Percentiles rank a stretch among this genome's conserved stretches.
Evolutionary conservation across 2,113 vertebrate species (phyloP).

Genomic region (Aspidoscelis tigris): DNA sequence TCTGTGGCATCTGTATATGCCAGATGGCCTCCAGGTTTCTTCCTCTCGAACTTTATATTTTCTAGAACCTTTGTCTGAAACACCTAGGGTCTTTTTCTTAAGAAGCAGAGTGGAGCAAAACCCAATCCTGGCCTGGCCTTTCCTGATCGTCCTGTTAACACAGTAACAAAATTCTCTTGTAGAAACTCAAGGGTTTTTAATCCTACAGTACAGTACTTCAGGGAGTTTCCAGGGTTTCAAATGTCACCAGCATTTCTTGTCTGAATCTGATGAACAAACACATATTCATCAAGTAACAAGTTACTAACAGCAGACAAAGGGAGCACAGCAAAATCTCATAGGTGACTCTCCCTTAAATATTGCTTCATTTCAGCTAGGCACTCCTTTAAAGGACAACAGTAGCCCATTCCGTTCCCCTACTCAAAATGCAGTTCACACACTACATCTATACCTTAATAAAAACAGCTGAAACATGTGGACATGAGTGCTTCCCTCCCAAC

Average conservation of each 20-base stretch:
- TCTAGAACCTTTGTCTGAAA: constrained; percentile 60
- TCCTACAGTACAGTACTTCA: not conserved
- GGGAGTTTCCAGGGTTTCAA: not conserved
- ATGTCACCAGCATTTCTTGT: not conserved
- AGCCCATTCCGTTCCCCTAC: not conserved
- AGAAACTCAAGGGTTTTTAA: not conserved
- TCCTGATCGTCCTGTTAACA: not conserved
- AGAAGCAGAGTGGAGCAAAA: constrained; percentile 15
- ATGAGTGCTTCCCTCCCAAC: no score
- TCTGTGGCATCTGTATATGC: constrained; percentile 76
- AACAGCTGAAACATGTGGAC: no score
- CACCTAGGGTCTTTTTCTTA: constrained; percentile 64
- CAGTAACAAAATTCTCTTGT: not conserved
- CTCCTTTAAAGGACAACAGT: not conserved
- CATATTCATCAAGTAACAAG: not conserved
- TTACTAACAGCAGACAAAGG: not conserved
- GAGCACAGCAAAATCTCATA: not conserved
- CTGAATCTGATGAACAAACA: not conserved
- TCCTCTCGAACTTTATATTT: constrained; percentile 70
- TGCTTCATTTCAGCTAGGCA: not conserved
- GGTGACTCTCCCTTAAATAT: not conserved
- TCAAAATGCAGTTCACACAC: no score
- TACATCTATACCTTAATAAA: no score
- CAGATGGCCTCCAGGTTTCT: constrained; percentile 75
- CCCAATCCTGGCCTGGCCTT: no score